Percentiles rank a stretch among this genome's conserved stretches.
Conservation (phyloP, 2,888 invertebrate genomes). For the Hypomecis punctinalis region DNA sequence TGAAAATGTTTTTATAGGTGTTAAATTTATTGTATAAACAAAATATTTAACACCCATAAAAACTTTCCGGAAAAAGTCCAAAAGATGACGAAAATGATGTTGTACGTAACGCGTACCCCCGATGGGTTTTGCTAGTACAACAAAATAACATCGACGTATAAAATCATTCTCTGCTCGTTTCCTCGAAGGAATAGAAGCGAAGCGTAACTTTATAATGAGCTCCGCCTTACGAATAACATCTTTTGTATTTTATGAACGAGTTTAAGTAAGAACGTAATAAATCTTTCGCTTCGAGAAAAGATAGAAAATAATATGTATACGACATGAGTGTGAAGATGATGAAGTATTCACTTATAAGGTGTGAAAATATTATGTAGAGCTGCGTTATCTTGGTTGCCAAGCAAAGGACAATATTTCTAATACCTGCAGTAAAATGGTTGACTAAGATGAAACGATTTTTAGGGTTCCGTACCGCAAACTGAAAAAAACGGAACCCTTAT, state of each 20-base stretch:
- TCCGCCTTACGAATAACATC: slow-evolving; percentile 40
- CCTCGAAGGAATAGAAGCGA: slow-evolving; percentile 32
- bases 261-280: slow-evolving; percentile 16
- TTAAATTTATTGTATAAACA: no score
- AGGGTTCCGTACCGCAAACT: no score
- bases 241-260: slow-evolving; percentile 29
- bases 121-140: not conserved
- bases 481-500: no score
- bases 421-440: no score
- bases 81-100: no score
- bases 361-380: not conserved
- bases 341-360: not conserved
- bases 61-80: no score
- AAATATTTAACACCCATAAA: no score
- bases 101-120: no score
- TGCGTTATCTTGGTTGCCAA: no score
- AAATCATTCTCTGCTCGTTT: slow-evolving; percentile 23
- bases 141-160: slow-evolving; percentile 8
- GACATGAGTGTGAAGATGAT: not conserved
- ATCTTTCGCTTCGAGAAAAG: slow-evolving; percentile 13
- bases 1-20: no score
- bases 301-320: not conserved
- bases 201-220: slow-evolving; percentile 60
- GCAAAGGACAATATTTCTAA: no score
- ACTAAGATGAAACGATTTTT: no score